phyloP scores from a whole-genome alignment of 2,888 invertebrate genomes.

The Thecophora atra region DNA sequence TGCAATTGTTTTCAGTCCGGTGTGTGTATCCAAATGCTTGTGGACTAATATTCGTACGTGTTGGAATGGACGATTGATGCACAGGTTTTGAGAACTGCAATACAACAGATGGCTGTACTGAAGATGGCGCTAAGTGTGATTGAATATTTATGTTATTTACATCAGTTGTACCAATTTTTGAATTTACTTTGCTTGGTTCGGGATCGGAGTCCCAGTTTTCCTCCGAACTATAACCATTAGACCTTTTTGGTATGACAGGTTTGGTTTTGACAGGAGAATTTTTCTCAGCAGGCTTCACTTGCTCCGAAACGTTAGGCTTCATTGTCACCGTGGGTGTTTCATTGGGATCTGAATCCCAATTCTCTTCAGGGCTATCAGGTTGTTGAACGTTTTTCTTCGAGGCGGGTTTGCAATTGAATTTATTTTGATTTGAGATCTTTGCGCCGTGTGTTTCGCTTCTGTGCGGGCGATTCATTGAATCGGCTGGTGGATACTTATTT shows the following conservation, averaged over 20 bases:
- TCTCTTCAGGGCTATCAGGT: slow-evolving; percentile 40
- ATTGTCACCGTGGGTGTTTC: neutral
- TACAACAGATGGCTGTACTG: neutral
- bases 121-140: slow-evolving; percentile 5
- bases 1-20: neutral
- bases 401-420: slow-evolving; percentile 7
- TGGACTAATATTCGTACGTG: neutral
- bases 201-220: slow-evolving; percentile 49
- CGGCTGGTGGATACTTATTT: neutral
- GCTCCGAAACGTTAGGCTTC: neutral
- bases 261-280: neutral
- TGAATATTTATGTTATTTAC: neutral
- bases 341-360: slow-evolving; percentile 40
- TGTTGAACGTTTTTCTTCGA: neutral
- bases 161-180: neutral
- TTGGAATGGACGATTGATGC: neutral
- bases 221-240: slow-evolving; percentile 38
- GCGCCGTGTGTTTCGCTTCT: neutral
- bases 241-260: neutral
- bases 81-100: neutral
- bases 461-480: slow-evolving; percentile 28
- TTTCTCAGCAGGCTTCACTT: neutral
- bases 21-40: slow-evolving; percentile 1
- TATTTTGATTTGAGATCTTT: neutral
- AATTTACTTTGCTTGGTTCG: slow-evolving; percentile 22